Percentiles rank a stretch among this genome's conserved stretches.
Conservation (phyloP, 92 coral and sea anemone species). For the Muricea muricata region DNA sequence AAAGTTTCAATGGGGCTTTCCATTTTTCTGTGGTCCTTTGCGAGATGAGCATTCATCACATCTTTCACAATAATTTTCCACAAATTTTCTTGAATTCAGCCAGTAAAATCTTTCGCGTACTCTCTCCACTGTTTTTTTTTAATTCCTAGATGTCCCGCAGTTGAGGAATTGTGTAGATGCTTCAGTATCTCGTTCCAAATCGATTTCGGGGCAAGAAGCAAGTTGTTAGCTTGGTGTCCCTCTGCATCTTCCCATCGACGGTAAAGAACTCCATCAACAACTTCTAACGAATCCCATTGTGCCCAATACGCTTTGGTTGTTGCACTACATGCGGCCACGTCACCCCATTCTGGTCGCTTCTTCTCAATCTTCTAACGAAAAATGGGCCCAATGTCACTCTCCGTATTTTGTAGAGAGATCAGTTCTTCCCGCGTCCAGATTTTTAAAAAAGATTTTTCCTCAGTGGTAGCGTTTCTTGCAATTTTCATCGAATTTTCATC, state of each 20-base stretch:
- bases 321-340: not conserved
- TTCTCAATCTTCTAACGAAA: not conserved
- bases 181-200: not conserved
- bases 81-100: conserved; percentile 37
- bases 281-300: not conserved
- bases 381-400: not conserved
- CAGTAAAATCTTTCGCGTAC: conserved; percentile 38
- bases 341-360: not conserved
- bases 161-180: conserved; percentile 34
- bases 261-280: not conserved
- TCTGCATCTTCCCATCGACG: not conserved
- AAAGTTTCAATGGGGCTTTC: conserved; percentile 20
- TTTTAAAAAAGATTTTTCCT: too few species aligned
- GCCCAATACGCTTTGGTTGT: not conserved
- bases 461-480: too few species aligned
- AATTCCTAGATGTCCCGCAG: conserved; percentile 50
- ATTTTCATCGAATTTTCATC: too few species aligned
- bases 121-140: conserved; percentile 43
- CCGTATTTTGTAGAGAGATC: not conserved
- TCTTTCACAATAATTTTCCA: conserved; percentile 23
- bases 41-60: conserved; percentile 33
- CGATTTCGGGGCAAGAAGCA: not conserved
- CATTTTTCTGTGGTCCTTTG: not conserved
- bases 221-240: not conserved
- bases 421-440: not conserved